phyloP scores from a whole-genome alignment of 2,888 invertebrate genomes.

The Agrochola litura region DNA sequence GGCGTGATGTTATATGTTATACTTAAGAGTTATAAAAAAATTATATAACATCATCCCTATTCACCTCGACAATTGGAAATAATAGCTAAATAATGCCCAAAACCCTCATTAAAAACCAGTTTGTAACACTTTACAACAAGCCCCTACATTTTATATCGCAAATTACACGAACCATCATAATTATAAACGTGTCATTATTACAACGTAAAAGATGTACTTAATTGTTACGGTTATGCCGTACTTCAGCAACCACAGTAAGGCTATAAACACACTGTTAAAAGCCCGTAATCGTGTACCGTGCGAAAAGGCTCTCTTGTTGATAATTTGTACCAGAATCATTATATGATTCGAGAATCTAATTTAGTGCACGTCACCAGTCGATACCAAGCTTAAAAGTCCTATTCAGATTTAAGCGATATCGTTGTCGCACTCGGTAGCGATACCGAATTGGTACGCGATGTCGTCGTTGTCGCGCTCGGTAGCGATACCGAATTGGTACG shows the following conservation, averaged over 20 bases:
- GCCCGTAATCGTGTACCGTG: slow-evolving; percentile 52
- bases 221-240: slow-evolving; percentile 61
- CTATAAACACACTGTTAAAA: slow-evolving; percentile 66
- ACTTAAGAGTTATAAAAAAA: no score
- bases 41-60: no score
- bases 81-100: not conserved
- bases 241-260: slow-evolving; percentile 57
- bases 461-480: no score
- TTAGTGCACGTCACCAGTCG: not conserved
- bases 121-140: slow-evolving; percentile 2
- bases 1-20: no score
- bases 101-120: slow-evolving; percentile 10
- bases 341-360: not conserved
- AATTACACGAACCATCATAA: slow-evolving; percentile 51
- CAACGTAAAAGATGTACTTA: slow-evolving; percentile 54
- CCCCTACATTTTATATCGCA: slow-evolving; percentile 34
- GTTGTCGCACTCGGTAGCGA: no score
- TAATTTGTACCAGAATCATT: not conserved
- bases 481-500: no score
- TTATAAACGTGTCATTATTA: slow-evolving; percentile 61
- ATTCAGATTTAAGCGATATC: no score
- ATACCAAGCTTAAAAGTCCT: not conserved
- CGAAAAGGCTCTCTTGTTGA: slow-evolving; percentile 42
- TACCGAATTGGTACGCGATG: no score
- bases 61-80: not conserved